Base-by-base conservation (phyloP, 2,888 invertebrate genomes). In the Phorcus lineatus region DNA sequence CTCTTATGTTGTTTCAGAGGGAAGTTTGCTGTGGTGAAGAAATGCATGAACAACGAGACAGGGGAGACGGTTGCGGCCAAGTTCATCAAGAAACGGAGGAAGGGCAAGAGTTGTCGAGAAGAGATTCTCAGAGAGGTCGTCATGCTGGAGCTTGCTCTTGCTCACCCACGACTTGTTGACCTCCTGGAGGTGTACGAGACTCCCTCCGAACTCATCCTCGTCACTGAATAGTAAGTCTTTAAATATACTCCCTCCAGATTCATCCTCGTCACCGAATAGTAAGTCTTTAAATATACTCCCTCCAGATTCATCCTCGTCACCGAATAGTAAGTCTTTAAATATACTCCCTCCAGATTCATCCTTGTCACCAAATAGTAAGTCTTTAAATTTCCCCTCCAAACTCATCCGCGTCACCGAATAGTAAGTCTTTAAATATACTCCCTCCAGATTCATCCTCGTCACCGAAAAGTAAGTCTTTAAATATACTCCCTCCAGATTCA, bases 1-100 rank as follows among this genome's bases (percentile, higher is more conserved):
- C 36, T 52, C 28, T 52, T 62, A 54, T 22, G 79, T 17, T 79
- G 40, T 86, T 96, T n/a, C 96, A 99, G 99, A 94, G 99, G 99
- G 79, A 98, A 98, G 94, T 99, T 98, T 94, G 98, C 98, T 75
- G 97, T 98, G 86, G 98, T 99, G 86, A 96, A 97, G 92, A 96
- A 97, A 93, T 97, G 97, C 92, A 95, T 96, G 52, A 97, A 98
- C 94, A 95, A 96, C 93, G 95, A 96, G 89, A 96, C 96, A 79
- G 97, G 97, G 82, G 95, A 96, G 91, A 96, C 96, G 92, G 98
- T 97, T 94, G 99, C 98, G n/a, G 98, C 98, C 85, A 99, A 99
- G 94, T 97, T 97, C 94, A 94, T 94, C 77, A 96, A 98, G 88
- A 96, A 97, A 94, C 96, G 98, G 92, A 95, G 98, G 90, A 93